Base-by-base conservation (phyloP, 2,888 invertebrate species). In the Osmoderma eremita region DNA sequence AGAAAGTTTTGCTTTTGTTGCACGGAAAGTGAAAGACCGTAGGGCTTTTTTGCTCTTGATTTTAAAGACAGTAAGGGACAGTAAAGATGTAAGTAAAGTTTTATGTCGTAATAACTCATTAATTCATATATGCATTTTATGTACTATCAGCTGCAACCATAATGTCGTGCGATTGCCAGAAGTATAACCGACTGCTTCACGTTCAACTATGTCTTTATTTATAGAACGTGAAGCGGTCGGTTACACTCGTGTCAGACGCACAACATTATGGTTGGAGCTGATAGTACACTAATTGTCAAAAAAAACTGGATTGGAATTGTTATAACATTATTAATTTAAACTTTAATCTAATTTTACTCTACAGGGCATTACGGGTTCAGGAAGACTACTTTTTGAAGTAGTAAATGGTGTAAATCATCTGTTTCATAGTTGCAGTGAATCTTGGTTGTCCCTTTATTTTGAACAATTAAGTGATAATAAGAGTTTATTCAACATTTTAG, bases 1-100 rank as follows among this genome's bases (percentile, higher is more conserved):
- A 0, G 97, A 98, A 83, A 94, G 96, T 81, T 97, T 98, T 85
- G 93, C 97, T 0, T 98, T 95, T 85, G 91, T 98, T 1, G 92
- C 95, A 2, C 86, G 97, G 71, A 95, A 95, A 85, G 90, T 94
- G 10, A 90, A 89, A 73, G 92, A 96, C 75, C 91, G 90, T 75
- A 86, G 88, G 30, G 87, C 87, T 58, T 91, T 97, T 79, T 80
- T 96, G 42, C 84, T 86, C 50, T 84, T 91, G 49, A 81, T 95
- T 42, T 81, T 96, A 39, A 85, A 85, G 72, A 88, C 88, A 62
- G 84, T 95, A 39, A 83, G 88, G 71, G 84, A 84, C 12, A 87
- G 88, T 78, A 86, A 88, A 75, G 88, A 91, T 82, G 92, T 92
- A 83, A 86, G 88, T 86, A 15, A 17, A 20, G 18, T 12, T 56